These are phyloP conservation scores for Smutsia temminckii DNA, from an alignment of 2,797 vertebrate species.

Conservation along the genomic window DNA sequence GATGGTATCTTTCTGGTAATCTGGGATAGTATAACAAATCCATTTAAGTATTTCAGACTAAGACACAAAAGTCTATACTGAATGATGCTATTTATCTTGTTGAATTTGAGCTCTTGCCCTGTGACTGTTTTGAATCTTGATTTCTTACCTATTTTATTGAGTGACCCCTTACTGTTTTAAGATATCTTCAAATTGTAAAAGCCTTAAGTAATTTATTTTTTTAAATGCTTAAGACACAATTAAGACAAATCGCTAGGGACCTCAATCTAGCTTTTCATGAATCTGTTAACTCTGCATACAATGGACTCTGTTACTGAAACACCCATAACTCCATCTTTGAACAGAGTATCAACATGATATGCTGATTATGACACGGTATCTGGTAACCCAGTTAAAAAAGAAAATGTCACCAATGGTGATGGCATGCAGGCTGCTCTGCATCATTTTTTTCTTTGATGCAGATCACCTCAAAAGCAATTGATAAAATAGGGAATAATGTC, in stretches of 20 bases:
- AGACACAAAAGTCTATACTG: neutral
- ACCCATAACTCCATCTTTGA: neutral
- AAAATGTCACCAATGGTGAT: neutral
- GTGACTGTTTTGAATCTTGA: slow-evolving; percentile 36
- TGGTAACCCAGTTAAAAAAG: neutral
- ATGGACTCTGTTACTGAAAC: neutral
- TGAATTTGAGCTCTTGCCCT: neutral
- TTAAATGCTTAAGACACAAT: neutral
- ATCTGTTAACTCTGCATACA: neutral
- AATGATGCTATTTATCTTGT: neutral
- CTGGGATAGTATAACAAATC: neutral
- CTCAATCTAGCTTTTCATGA: neutral
- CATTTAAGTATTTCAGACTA: slow-evolving; percentile 29
- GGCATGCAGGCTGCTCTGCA: neutral
- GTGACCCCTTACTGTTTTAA: slow-evolving; percentile 24
- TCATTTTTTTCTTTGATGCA: neutral
- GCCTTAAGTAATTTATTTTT: neutral
- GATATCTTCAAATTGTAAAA: slow-evolving; percentile 19
- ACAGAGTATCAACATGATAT: neutral
- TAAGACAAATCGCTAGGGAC: neutral
- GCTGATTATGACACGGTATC: neutral
- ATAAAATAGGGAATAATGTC: neutral
- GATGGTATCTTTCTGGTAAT: neutral
- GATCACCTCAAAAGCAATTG: neutral
- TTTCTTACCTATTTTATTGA: slow-evolving; percentile 32